Evolutionary conservation across 2,113 vertebrate genomes (phyloP), one percentile per base, ranked within the genome.

Genomic region (Aegotheles bennettii): DNA sequence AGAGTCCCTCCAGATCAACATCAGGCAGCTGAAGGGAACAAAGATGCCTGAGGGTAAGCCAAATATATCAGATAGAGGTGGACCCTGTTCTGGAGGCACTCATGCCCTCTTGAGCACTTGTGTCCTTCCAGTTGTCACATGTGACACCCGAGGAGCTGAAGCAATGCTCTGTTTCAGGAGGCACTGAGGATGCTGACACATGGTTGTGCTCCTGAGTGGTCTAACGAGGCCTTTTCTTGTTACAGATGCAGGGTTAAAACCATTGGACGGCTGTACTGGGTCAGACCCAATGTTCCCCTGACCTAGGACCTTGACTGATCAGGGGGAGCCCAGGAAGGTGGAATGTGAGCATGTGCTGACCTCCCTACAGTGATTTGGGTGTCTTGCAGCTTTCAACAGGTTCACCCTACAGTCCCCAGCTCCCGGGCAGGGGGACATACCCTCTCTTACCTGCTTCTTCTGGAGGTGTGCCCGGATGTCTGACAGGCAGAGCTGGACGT

Each of bases 1-100:
- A 99, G 95, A 99, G 98, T 88, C 98, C 97, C 91, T 99, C 98
- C 97, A 99, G 96, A 94, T 99, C 98, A 45, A 96, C 90, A 18
- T 97, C 98, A 5, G 98, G 98, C 83, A 99, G 98, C 99, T 99
- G 87, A 78, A 96, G 94, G 77, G 85, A 90, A 97, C 45, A 94
- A 80, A 84, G 65, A 54, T 16, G 51, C 12, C 47, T 48, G 9
- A 35, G 54, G 40, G 47, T 87, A 70, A 94, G 76, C 13, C 38
- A 67, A 31, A 50, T 8, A 9, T 2, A 40, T 40, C 61, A 75
- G 29, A 35, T 3, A 43, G 71, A 73, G 31, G 28, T 31, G 28
- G n/a, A 45, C 3, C 3, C 0, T 15, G 29, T 20, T 59, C 28
- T 48, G 10, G 29, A 63, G 29, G 25, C 13, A 16, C 14, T 60